Conservation (phyloP, 2,888 invertebrate species). For the Eilema caniola region DNA sequence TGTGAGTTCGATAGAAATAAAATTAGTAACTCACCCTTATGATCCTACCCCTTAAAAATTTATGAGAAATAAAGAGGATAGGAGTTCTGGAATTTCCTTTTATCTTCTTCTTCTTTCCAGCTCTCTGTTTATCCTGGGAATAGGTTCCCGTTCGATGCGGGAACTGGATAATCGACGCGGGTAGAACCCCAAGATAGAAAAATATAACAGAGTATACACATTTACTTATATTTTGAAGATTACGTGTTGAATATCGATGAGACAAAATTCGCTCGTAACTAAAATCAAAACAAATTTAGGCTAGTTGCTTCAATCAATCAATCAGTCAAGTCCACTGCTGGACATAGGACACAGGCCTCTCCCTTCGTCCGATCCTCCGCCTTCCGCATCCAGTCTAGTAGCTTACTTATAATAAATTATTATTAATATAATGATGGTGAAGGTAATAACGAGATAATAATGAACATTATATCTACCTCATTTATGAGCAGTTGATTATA, state of each 20-base stretch:
- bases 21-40: neutral
- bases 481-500: conserved; percentile 13
- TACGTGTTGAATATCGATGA: neutral
- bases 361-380: no score
- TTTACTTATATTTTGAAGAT: neutral
- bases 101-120: neutral
- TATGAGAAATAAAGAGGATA: neutral
- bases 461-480: conserved; percentile 5
- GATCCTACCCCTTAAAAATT: neutral
- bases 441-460: conserved; percentile 6
- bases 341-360: no score
- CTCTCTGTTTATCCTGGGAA: no score
- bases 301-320: no score
- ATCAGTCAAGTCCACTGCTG: no score
- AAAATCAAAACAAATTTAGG: neutral
- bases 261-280: neutral
- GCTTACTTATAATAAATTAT: neutral
- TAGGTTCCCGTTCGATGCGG: no score
- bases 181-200: no score
- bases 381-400: no score
- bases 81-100: neutral
- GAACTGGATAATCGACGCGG: no score
- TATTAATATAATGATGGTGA: conserved; percentile 1
- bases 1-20: neutral
- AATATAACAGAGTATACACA: no score